Percentiles rank a stretch among this genome's conserved stretches.
phyloP scores from a whole-genome alignment of 2,888 invertebrate genomes.

The Microchrysa polita region DNA sequence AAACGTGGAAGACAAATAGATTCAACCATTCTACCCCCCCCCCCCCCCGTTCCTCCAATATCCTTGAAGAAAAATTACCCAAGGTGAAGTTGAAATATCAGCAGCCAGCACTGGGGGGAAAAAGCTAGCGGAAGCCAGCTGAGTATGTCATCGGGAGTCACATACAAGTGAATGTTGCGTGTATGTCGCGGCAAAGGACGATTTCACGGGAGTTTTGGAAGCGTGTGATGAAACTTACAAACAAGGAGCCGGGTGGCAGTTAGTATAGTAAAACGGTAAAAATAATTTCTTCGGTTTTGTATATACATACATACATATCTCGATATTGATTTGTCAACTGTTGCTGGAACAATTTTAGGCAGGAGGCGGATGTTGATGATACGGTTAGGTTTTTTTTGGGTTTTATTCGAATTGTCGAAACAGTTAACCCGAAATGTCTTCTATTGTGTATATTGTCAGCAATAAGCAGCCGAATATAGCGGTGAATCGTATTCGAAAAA shows the following conservation, averaged over 20 bases:
- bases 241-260: no score
- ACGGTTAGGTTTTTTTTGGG: no score
- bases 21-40: no score
- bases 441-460: neutral
- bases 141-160: no score
- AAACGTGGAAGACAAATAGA: no score
- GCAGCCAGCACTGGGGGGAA: neutral
- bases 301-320: no score
- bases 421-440: slow-evolving; percentile 4
- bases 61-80: slow-evolving; percentile 33
- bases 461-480: neutral
- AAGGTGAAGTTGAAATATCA: slow-evolving; percentile 34
- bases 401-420: neutral
- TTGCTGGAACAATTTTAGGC: slow-evolving; percentile 47
- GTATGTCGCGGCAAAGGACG: no score
- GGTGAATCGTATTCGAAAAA: neutral
- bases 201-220: no score
- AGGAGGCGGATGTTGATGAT: no score
- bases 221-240: no score
- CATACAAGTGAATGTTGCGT: no score
- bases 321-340: slow-evolving; percentile 49
- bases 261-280: slow-evolving; percentile 14
- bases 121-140: neutral
- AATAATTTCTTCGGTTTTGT: slow-evolving; percentile 15
- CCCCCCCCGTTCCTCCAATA: no score